phyloP scores from a whole-genome alignment of 2,797 vertebrate species.

The Aythya fuligula region DNA sequence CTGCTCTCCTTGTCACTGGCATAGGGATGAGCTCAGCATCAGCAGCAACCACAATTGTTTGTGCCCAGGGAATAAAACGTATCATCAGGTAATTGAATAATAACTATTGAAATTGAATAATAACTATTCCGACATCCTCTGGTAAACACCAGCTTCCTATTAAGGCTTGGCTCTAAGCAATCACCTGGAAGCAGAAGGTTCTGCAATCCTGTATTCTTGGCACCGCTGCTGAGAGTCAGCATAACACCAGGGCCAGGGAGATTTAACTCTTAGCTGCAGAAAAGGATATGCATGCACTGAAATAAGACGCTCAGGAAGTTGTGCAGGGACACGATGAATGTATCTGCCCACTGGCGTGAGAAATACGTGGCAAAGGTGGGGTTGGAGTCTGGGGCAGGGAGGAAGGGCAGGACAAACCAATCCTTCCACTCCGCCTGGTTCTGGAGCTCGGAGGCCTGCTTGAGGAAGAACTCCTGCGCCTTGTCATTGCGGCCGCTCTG shows the following conservation, averaged over 20 bases:
- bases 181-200: not conserved
- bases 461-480: conserved; percentile 95
- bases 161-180: not conserved
- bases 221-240: not conserved
- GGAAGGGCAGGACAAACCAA: conserved; percentile 95
- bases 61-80: not conserved
- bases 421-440: conserved; percentile 94
- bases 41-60: not conserved
- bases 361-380: conserved; percentile 92
- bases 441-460: conserved; percentile 91
- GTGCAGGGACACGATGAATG: conserved; percentile 95
- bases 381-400: conserved; percentile 90
- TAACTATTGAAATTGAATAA: not conserved
- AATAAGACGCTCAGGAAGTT: conserved; percentile 98
- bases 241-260: not conserved
- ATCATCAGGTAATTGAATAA: not conserved
- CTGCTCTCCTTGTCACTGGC: not conserved
- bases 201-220: not conserved
- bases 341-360: conserved; percentile 96
- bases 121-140: not conserved
- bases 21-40: not conserved
- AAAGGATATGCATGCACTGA: conserved; percentile 99
- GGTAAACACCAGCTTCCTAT: not conserved
- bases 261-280: not conserved
- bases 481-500: conserved; percentile 90